These are phyloP conservation scores for Saccostrea glomerata DNA, from an alignment of 1,140 invertebrate genomes.

Conservation along the genomic window DNA sequence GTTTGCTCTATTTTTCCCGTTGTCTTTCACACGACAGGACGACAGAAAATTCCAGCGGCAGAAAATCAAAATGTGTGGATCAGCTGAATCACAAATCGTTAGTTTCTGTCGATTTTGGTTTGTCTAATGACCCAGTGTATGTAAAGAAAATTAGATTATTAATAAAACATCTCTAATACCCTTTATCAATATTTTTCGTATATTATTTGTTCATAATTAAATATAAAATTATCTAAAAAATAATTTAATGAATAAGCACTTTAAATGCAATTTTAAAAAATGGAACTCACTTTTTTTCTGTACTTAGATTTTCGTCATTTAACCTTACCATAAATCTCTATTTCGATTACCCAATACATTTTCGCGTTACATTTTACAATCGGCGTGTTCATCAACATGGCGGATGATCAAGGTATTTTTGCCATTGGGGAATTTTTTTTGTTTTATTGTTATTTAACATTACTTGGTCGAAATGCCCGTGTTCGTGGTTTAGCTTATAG, in stretches of 20 bases:
- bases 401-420: constrained; percentile 30
- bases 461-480: too few relatives aligned
- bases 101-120: background rate
- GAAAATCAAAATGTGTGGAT: background rate
- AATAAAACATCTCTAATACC: background rate
- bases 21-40: background rate
- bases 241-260: too few relatives aligned
- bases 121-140: background rate
- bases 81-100: constrained; percentile 26
- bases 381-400: constrained; percentile 22
- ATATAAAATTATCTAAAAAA: background rate
- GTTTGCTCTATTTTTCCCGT: constrained; percentile 39
- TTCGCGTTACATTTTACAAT: background rate
- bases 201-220: background rate
- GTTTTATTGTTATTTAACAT: background rate
- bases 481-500: background rate
- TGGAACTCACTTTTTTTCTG: background rate
- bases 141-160: background rate
- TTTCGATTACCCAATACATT: background rate
- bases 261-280: too few relatives aligned
- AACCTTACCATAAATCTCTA: background rate
- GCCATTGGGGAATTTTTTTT: constrained; percentile 1
- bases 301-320: background rate
- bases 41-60: background rate
- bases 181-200: background rate